phyloP scores from a whole-genome alignment of 1,140 invertebrate genomes.

The Drosophila fuyamai region DNA sequence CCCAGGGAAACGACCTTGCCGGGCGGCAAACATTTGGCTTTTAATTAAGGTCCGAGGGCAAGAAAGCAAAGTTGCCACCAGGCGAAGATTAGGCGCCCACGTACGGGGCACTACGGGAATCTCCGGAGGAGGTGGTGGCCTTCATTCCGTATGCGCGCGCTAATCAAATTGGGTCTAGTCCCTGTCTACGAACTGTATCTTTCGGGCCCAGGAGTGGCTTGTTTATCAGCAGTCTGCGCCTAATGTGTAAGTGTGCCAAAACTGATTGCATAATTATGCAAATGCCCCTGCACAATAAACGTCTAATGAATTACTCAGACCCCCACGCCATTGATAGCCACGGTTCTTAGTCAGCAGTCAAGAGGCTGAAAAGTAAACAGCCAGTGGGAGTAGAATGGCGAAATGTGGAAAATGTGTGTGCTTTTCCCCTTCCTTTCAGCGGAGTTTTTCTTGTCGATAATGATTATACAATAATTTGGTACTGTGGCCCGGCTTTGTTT shows the following conservation, averaged over 20 bases:
- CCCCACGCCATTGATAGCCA: slow-evolving; percentile 26
- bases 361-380: slow-evolving; percentile 24
- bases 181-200: slow-evolving; percentile 66
- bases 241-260: slow-evolving; percentile 82
- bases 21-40: slow-evolving; percentile 74
- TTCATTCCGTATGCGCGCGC: slow-evolving; percentile 69
- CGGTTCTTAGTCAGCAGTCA: slow-evolving; percentile 37
- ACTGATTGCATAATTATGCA: slow-evolving; percentile 83
- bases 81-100: slow-evolving; percentile 75
- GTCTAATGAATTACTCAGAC: slow-evolving; percentile 76
- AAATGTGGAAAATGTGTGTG: not conserved
- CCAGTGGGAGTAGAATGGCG: not conserved
- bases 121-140: slow-evolving; percentile 35
- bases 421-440: not conserved
- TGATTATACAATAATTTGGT: slow-evolving; percentile 76
- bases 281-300: slow-evolving; percentile 72
- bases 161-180: slow-evolving; percentile 82
- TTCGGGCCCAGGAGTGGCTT: slow-evolving; percentile 31
- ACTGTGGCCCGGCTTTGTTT: slow-evolving; percentile 45
- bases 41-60: slow-evolving; percentile 63
- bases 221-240: slow-evolving; percentile 77
- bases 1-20: slow-evolving; percentile 56
- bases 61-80: slow-evolving; percentile 52
- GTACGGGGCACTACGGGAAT: slow-evolving; percentile 22
- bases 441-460: slow-evolving; percentile 29